phyloP scores from a whole-genome alignment of 2,888 invertebrate species.

The Mayetiola destructor region DNA sequence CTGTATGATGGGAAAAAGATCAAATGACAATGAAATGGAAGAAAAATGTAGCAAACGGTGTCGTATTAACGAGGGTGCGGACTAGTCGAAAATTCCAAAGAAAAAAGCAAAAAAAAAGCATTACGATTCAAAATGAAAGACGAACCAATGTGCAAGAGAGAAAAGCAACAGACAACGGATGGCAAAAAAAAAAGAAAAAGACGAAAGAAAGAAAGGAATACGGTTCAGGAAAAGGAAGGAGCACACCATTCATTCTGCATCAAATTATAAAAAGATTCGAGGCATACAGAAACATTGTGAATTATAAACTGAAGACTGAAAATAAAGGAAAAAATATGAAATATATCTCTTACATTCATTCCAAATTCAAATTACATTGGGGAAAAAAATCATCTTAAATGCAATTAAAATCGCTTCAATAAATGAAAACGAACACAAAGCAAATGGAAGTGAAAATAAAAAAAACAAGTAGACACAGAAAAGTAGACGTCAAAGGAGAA shows the following conservation, averaged over 20 bases:
- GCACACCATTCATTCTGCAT: not conserved
- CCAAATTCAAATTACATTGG: not conserved
- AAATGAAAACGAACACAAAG: not conserved
- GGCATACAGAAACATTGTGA: no score
- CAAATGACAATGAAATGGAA: no score
- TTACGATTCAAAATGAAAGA: not conserved
- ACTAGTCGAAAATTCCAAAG: not conserved
- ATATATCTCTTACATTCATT: not conserved
- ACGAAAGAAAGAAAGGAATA: not conserved
- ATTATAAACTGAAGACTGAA: no score
- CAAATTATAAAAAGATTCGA: not conserved
- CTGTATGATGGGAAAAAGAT: no score
- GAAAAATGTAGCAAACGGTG: no score
- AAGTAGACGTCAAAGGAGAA: not conserved
- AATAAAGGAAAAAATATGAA: not conserved
- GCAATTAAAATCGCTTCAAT: not conserved
- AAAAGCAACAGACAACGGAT: not conserved
- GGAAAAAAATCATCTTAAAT: not conserved
- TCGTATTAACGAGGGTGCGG: no score
- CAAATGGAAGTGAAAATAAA: not conserved
- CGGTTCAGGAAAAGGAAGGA: not conserved
- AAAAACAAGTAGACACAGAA: not conserved
- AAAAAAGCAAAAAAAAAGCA: not conserved
- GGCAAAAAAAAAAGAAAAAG: not conserved
- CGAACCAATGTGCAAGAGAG: not conserved